Conservation (phyloP, 2,888 invertebrate species). For the Zaprionus bogoriensis region DNA sequence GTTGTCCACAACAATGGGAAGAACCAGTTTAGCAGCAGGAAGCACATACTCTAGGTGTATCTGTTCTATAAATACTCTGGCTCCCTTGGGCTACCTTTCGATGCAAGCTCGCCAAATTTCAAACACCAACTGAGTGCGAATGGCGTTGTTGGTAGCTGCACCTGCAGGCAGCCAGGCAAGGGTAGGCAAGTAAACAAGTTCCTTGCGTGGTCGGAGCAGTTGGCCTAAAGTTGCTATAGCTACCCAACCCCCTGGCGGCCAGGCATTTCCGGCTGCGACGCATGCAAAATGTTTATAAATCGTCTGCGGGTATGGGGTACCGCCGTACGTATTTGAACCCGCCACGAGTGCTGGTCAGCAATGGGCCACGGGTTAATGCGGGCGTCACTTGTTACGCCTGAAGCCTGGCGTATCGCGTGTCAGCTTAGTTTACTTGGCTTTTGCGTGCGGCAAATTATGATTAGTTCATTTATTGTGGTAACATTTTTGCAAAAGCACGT, state of each 20-base stretch:
- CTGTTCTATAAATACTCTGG: not conserved
- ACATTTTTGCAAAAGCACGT: constrained; percentile 29
- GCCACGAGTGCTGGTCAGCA: constrained; percentile 30
- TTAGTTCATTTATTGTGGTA: constrained; percentile 50
- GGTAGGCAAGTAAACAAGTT: constrained; percentile 66
- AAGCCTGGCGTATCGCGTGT: constrained; percentile 31
- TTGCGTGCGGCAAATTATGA: constrained; percentile 67
- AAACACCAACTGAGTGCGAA: constrained; percentile 51
- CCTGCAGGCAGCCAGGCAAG: constrained; percentile 30
- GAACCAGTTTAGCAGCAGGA: constrained; percentile 37
- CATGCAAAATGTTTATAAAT: constrained; percentile 50
- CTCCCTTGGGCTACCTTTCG: not conserved
- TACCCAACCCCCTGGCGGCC: constrained; percentile 61
- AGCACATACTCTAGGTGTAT: constrained; percentile 38
- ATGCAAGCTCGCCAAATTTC: constrained; percentile 34
- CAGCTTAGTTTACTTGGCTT: constrained; percentile 19
- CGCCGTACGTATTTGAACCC: constrained; percentile 26
- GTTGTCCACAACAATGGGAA: constrained; percentile 41
- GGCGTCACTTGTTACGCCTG: constrained; percentile 63
- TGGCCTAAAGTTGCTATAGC: constrained; percentile 79
- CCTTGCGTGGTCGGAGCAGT: constrained; percentile 44
- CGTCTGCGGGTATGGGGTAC: constrained; percentile 1
- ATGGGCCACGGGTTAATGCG: constrained; percentile 15
- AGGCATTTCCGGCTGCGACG: constrained; percentile 18
- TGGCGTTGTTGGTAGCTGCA: constrained; percentile 48